Percentiles rank a stretch among this genome's conserved stretches.
phyloP scores from a whole-genome alignment of 2,113 vertebrate species.

The Sprattus sprattus region DNA sequence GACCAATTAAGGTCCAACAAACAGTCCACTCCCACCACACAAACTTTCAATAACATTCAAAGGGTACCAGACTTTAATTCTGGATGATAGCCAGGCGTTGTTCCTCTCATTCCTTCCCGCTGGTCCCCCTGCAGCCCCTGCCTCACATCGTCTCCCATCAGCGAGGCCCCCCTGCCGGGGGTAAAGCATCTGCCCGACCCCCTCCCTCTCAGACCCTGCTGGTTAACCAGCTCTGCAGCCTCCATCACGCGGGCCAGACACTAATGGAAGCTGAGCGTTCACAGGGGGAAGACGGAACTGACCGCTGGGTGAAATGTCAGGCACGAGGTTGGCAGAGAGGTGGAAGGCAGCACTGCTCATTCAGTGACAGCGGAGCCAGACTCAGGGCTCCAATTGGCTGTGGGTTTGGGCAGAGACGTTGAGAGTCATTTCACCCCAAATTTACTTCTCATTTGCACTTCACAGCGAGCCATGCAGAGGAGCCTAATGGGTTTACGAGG shows the following conservation, averaged over 20 bases:
- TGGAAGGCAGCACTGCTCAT: neutral
- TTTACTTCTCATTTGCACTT: conserved; percentile 12
- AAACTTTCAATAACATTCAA: neutral
- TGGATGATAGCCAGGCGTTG: neutral
- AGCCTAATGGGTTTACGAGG: neutral
- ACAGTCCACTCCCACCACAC: conserved; percentile 1
- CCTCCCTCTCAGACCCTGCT: neutral
- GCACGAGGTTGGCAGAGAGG: neutral
- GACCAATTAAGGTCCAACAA: conserved; percentile 6
- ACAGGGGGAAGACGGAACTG: neutral
- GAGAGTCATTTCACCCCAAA: neutral
- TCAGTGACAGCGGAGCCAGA: neutral
- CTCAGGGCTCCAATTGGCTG: neutral
- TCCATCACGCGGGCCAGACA: neutral
- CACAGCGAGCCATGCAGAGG: neutral
- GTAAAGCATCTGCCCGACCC: neutral
- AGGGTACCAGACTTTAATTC: neutral
- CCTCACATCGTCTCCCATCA: neutral
- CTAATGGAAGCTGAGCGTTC: conserved; percentile 9
- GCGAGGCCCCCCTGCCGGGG: neutral
- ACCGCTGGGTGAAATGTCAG: conserved; percentile 2
- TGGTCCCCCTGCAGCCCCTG: neutral
- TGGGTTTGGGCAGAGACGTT: neutral
- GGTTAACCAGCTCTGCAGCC: neutral
- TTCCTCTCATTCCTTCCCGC: neutral